Evolutionary conservation across 2,797 vertebrate genomes (phyloP).

Genomic region (Schizopygopsis pylzovi): DNA sequence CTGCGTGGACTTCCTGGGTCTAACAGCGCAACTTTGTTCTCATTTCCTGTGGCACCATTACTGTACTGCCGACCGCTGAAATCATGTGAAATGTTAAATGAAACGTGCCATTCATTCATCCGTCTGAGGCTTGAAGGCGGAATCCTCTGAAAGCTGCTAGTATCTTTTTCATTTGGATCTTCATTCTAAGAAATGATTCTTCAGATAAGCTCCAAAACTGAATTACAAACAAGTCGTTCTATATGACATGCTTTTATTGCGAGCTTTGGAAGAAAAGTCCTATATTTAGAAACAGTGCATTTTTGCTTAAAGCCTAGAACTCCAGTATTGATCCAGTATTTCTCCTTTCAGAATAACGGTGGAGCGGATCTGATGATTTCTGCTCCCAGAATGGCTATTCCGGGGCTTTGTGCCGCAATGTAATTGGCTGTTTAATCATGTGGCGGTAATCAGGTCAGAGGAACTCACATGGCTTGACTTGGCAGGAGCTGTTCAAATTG

Average conservation of each 20-base stretch:
- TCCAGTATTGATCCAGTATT: background rate
- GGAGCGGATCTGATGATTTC: constrained; percentile 29
- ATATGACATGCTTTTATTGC: background rate
- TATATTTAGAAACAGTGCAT: background rate
- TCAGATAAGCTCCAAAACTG: background rate
- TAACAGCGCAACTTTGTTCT: constrained; percentile 49
- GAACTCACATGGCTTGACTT: constrained; percentile 38
- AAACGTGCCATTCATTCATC: constrained; percentile 23
- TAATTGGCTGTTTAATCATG: constrained; percentile 59
- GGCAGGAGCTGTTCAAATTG: constrained; percentile 54
- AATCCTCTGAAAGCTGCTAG: background rate
- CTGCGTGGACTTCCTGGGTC: constrained; percentile 47
- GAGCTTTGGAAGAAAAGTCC: background rate
- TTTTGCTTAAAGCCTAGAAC: background rate
- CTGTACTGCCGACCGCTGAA: constrained; percentile 34
- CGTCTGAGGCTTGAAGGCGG: background rate
- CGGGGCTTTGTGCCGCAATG: constrained; percentile 19
- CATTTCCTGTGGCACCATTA: constrained; percentile 45
- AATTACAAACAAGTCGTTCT: background rate
- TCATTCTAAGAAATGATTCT: background rate
- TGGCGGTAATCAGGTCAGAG: constrained; percentile 53
- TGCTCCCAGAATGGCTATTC: constrained; percentile 34
- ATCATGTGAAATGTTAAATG: constrained; percentile 26
- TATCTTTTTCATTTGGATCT: background rate
- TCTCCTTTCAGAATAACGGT: constrained; percentile 16